Evolutionary conservation across 2,797 vertebrate genomes (phyloP).

Genomic region (Coluber constrictor): DNA sequence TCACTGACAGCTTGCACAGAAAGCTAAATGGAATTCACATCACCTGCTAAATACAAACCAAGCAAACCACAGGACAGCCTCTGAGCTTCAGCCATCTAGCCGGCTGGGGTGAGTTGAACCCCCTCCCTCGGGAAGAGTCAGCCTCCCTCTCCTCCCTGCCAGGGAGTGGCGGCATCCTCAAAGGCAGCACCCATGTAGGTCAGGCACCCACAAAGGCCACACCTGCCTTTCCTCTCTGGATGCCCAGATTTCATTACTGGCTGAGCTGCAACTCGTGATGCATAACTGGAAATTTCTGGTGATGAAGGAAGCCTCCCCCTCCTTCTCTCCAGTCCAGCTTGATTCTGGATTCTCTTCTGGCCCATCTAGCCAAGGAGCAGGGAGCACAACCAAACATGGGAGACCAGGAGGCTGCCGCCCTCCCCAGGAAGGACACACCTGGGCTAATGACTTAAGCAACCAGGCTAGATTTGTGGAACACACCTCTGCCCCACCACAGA

Average conservation of each 20-base stretch:
- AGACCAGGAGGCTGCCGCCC: background rate
- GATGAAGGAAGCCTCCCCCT: too few relatives aligned
- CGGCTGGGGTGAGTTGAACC: too few relatives aligned
- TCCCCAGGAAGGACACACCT: background rate
- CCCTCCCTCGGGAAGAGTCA: background rate
- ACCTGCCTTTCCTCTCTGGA: background rate
- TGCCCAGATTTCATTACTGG: background rate
- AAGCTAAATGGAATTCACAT: background rate
- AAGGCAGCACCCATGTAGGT: background rate
- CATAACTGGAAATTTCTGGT: too few relatives aligned
- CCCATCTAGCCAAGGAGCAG: background rate
- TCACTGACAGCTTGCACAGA: background rate
- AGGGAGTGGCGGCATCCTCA: background rate
- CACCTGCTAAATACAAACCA: background rate
- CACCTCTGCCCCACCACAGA: accelerated
- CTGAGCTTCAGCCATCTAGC: background rate
- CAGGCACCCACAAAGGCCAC: background rate
- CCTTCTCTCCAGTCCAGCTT: background rate
- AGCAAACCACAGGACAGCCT: background rate
- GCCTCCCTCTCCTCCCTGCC: background rate
- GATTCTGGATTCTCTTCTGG: background rate
- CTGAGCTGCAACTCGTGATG: background rate
- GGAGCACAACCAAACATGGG: background rate
- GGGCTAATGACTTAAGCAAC: background rate
- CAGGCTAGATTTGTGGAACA: background rate